Percentiles rank a stretch among this genome's conserved stretches.
These are phyloP conservation scores for Heterodera carotae DNA, from an alignment of 1,140 invertebrate species.

Conservation along the genomic window DNA sequence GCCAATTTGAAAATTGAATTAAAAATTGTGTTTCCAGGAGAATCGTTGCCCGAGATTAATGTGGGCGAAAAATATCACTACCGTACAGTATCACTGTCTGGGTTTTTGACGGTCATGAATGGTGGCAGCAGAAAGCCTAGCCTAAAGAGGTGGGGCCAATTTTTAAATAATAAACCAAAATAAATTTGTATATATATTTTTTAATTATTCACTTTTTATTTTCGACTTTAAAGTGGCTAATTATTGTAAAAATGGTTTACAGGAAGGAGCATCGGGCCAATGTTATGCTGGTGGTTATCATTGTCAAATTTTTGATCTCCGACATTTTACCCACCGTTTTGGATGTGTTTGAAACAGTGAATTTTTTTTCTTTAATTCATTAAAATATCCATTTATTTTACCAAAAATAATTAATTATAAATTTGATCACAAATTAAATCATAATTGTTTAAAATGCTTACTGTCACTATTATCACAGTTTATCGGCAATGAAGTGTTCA, in stretches of 20 bases:
- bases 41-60: slow-evolving; percentile 19
- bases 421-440: too few relatives aligned
- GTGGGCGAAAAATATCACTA: slow-evolving; percentile 43
- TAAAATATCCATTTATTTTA: slow-evolving; percentile 16
- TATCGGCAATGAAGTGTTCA: slow-evolving; percentile 55
- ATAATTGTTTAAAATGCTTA: too few relatives aligned
- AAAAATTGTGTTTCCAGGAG: neutral
- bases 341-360: slow-evolving; percentile 61
- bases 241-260: too few relatives aligned
- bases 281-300: slow-evolving; percentile 59
- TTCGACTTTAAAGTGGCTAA: too few relatives aligned
- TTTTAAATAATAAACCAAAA: too few relatives aligned
- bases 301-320: slow-evolving; percentile 60
- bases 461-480: slow-evolving; percentile 42
- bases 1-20: neutral
- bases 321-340: slow-evolving; percentile 60
- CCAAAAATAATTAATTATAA: neutral
- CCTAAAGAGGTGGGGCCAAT: slow-evolving; percentile 16
- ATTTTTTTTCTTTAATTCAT: slow-evolving; percentile 1
- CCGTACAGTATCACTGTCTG: slow-evolving; percentile 9
- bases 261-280: slow-evolving; percentile 63
- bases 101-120: neutral
- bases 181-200: too few relatives aligned
- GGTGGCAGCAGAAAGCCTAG: neutral
- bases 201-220: too few relatives aligned